A percentile compares a stretch with the other conserved stretches of the same genome.
Conservation (phyloP, 2,888 invertebrate species). For the Lingula anatina region DNA sequence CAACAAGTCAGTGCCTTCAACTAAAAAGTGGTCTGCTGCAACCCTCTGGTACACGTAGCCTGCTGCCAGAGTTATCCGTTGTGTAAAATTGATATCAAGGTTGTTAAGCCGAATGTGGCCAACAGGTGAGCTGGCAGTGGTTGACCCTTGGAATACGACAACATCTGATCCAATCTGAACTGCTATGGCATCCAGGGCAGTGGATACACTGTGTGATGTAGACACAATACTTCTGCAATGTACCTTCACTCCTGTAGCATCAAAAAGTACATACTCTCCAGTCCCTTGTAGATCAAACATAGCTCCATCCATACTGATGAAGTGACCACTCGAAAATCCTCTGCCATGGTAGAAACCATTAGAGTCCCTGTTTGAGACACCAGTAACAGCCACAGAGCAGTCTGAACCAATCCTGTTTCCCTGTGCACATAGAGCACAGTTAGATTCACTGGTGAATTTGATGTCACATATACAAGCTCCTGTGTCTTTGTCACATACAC, state of each 20-base stretch:
- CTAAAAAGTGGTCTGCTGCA: slow-evolving; percentile 11
- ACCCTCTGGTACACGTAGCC: slow-evolving; percentile 3
- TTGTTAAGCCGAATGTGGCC: background rate
- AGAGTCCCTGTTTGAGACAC: background rate
- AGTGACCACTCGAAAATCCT: slow-evolving; percentile 14
- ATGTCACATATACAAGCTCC: slow-evolving; percentile 22
- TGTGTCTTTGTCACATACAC: slow-evolving; percentile 16
- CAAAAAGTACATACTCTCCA: slow-evolving; percentile 21
- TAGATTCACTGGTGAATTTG: background rate
- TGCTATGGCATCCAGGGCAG: slow-evolving; percentile 4
- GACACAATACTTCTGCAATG: background rate
- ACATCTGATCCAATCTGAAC: background rate
- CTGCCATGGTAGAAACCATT: background rate
- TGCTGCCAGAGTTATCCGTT: background rate
- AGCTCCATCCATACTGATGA: slow-evolving; percentile 24
- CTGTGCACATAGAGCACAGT: slow-evolving; percentile 4
- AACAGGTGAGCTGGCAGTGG: too few relatives aligned
- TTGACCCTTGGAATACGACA: too few relatives aligned
- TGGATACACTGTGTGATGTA: background rate
- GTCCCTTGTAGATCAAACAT: slow-evolving; percentile 16
- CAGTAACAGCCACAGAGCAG: slow-evolving; percentile 17
- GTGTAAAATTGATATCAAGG: background rate
- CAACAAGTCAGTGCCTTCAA: slow-evolving; percentile 9
- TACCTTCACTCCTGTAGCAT: background rate
- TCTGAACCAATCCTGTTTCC: slow-evolving; percentile 22